Evolutionary conservation across 2,113 vertebrate species (phyloP).

Genomic region (Daboia siamensis): DNA sequence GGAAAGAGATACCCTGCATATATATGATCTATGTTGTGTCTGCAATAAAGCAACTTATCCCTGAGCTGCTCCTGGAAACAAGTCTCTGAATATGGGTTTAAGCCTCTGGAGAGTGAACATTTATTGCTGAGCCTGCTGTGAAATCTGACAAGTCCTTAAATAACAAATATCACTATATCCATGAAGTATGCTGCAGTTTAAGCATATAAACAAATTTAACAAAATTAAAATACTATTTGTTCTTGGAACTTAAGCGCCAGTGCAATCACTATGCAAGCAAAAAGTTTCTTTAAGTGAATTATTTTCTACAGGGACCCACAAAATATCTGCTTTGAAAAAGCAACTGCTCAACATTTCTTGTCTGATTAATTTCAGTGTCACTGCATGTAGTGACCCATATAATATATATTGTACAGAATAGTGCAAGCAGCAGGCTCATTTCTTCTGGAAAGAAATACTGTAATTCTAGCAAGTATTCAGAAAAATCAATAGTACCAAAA

Average conservation of each 20-base stretch:
- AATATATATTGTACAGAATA: constrained; percentile 5
- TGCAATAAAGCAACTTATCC: background rate
- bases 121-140: background rate
- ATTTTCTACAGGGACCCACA: constrained; percentile 15
- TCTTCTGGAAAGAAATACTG: background rate
- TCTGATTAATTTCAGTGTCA: background rate
- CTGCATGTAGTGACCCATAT: background rate
- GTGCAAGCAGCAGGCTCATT: background rate
- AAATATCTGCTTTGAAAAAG: constrained; percentile 1
- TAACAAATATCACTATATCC: background rate
- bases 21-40: background rate
- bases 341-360: background rate
- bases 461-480: background rate
- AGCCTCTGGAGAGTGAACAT: background rate
- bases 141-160: background rate
- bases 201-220: background rate
- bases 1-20: background rate
- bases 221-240: constrained; percentile 4
- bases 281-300: constrained; percentile 23
- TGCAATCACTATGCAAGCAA: constrained; percentile 11
- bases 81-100: background rate
- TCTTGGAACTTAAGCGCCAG: constrained; percentile 14
- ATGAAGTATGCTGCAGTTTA: background rate
- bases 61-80: background rate
- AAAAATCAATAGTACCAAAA: constrained; percentile 13